Conservation (phyloP, 1,140 invertebrate species). For the Oppia nitens region DNA sequence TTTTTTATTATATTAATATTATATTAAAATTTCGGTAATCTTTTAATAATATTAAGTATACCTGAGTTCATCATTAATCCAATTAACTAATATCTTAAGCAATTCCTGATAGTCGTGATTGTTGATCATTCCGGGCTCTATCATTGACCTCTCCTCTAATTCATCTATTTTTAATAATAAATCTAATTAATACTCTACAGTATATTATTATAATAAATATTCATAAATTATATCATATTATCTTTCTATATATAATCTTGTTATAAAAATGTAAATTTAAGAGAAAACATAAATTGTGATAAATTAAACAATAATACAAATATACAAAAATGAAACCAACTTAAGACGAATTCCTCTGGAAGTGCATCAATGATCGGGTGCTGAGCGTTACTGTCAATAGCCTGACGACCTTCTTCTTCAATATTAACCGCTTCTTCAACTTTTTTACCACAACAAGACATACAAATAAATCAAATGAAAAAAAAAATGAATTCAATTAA, state of each 20-base stretch:
- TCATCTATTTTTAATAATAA: conserved; percentile 44
- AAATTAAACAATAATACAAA: neutral
- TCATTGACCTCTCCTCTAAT: conserved; percentile 89
- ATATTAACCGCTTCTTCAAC: conserved; percentile 67
- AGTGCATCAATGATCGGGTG: conserved; percentile 60
- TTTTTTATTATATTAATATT: neutral
- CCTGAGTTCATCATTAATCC: conserved; percentile 81
- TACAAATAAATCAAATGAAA: conserved; percentile 10
- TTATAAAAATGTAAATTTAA: too few relatives aligned
- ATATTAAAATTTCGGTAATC: neutral
- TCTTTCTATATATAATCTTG: too few relatives aligned
- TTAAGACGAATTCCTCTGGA: conserved; percentile 81
- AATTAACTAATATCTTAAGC: conserved; percentile 75
- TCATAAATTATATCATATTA: conserved; percentile 6
- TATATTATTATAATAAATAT: neutral
- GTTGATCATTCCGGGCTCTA: conserved; percentile 67
- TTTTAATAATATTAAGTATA: neutral
- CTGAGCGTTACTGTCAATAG: conserved; percentile 82
- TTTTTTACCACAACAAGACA: conserved; percentile 21
- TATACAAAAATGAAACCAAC: conserved; percentile 34
- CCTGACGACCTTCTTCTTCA: conserved; percentile 86
- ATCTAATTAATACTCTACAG: neutral
- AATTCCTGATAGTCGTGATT: conserved; percentile 74
- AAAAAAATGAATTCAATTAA: too few relatives aligned
- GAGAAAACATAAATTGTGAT: conserved; percentile 3